Evolutionary conservation across 1,140 invertebrate species (phyloP).

Genomic region (Meloidogyne floridensis): DNA sequence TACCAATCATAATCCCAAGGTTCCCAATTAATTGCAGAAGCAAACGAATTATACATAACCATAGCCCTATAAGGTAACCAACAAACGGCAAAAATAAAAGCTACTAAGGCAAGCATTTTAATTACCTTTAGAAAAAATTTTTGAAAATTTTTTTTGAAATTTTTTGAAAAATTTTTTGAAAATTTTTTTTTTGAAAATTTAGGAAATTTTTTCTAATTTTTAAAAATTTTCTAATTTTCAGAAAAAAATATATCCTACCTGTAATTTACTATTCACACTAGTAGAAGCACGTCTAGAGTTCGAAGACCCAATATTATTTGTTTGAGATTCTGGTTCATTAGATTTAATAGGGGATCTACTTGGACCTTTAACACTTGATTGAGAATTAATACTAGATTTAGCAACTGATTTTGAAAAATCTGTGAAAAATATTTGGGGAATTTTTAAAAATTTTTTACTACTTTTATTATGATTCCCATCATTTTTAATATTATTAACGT

Average conservation of each 20-base stretch:
- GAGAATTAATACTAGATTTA: not conserved
- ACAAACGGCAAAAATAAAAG: constrained; percentile 70
- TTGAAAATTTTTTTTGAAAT: not conserved
- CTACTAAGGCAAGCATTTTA: constrained; percentile 71
- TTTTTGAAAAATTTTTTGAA: not conserved
- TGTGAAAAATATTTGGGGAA: not conserved
- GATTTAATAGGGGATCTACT: not conserved
- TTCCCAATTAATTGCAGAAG: constrained; percentile 33
- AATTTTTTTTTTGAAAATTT: not conserved
- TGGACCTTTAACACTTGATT: not conserved
- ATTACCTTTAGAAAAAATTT: constrained; percentile 68
- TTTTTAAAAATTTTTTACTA: not conserved
- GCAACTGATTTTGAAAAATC: not conserved
- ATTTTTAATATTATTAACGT: not conserved
- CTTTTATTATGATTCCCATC: not conserved
- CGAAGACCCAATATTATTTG: not conserved
- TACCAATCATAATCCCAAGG: constrained; percentile 56
- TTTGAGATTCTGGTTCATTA: not conserved
- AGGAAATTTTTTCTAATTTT: too few relatives aligned
- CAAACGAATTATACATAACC: constrained; percentile 64
- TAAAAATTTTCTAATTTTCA: too few relatives aligned
- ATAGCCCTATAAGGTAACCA: constrained; percentile 69
- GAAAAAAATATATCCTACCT: not conserved
- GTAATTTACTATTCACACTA: not conserved
- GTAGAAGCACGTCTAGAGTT: not conserved